These are phyloP conservation scores for Limnephilus auricula DNA, from an alignment of 2,888 invertebrate species.

Conservation along the genomic window DNA sequence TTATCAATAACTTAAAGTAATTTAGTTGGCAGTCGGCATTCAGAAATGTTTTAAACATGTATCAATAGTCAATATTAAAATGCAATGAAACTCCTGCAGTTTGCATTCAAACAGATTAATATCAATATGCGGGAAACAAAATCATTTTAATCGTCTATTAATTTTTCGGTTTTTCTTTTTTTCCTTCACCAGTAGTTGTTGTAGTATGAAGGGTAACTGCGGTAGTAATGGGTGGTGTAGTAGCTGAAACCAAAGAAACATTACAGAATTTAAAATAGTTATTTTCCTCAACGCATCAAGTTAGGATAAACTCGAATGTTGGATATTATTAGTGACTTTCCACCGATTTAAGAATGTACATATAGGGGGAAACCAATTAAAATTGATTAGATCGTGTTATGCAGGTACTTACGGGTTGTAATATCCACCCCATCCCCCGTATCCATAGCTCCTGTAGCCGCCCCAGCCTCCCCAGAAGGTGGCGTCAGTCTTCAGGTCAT, in stretches of 20 bases:
- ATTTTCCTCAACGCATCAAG: neutral
- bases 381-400: neutral
- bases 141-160: neutral
- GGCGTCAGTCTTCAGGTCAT: constrained; percentile 66
- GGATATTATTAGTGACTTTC: neutral
- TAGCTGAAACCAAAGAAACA: neutral
- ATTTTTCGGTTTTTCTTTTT: neutral
- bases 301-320: neutral
- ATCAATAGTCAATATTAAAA: too few species aligned
- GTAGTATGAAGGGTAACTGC: neutral
- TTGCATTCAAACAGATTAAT: too few species aligned
- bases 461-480: constrained; percentile 69
- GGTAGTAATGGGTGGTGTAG: neutral
- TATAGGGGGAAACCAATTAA: neutral
- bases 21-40: too few species aligned
- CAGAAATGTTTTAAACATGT: too few species aligned
- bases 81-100: too few species aligned
- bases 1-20: too few species aligned
- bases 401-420: constrained; percentile 67
- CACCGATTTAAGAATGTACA: too few species aligned
- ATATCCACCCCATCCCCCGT: constrained; percentile 67
- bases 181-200: neutral
- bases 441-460: constrained; percentile 68
- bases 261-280: neutral
- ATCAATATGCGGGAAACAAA: too few species aligned